Evolutionary conservation across 2,888 invertebrate species (phyloP), one percentile per base, ranked within the genome.

Genomic region (Tiphia femorata): DNA sequence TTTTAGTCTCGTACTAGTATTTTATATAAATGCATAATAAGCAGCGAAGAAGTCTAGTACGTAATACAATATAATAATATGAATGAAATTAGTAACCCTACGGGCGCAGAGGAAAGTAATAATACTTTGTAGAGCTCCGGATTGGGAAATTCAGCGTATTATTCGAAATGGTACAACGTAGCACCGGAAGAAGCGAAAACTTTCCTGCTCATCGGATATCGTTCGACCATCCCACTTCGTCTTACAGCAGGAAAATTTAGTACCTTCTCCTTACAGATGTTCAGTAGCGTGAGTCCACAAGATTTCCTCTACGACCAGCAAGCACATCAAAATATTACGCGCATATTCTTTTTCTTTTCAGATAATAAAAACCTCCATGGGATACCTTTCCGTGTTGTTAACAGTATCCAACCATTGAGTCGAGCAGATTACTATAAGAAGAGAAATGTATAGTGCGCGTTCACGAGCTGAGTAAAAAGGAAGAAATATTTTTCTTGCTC

Each of bases 201-300:
- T 7, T 51, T 77, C 2, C 33, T 74, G 4, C 56, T 73, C 6
- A 50, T 75, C 7, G 61, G 71, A 37, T 5, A 49, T 7, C 64
- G 69, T 44, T 62, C 68, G 1, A 49, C 55, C 10, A 57, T 47
- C 14, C 77, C 77, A 3, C 58, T 77, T n/a, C 47, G 64, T 25
- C 50, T 78, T 7, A 74, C 72, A 0, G 78, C 76, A 2, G 77
- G 74, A 7, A 78, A 77, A 66, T 77, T 79, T 44, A 46, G 61
- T 17, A 54, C 40, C 0, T 72, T 78, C 33, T 76, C 73, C 0
- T 63, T 74, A 46, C 58, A 70, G 57, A 41, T 73, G 23, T 78
- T 74, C 30, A 65, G 64, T 8, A 59, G 49, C 7, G 78, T 77
- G 47, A 55, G 67, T 53, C 5, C 2, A 30, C 0, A 46, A n/a